A percentile compares a stretch with the other conserved stretches of the same genome.
phyloP scores from a whole-genome alignment of 2,113 vertebrate species.

The Oriolus oriolus region DNA sequence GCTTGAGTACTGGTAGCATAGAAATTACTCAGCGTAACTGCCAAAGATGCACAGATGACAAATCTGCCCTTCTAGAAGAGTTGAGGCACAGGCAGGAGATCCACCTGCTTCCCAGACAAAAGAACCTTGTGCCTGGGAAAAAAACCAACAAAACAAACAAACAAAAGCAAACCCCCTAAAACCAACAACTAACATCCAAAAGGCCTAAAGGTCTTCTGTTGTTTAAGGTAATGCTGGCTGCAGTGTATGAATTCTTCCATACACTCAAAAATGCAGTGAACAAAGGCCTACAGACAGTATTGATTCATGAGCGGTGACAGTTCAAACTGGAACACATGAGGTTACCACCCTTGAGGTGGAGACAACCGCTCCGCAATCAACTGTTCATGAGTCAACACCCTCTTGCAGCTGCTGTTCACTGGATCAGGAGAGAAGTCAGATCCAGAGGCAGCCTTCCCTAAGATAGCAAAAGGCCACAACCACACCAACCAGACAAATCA shows the following conservation, averaged over 20 bases:
- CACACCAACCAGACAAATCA: background rate
- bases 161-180: background rate
- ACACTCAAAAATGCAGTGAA: background rate
- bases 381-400: background rate
- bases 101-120: background rate
- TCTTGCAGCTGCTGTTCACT: background rate
- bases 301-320: background rate
- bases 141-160: background rate
- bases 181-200: background rate
- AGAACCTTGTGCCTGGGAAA: background rate
- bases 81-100: background rate
- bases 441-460: background rate
- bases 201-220: background rate
- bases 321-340: background rate
- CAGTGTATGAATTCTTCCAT: background rate
- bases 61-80: background rate
- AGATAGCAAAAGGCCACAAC: background rate
- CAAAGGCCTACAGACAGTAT: background rate
- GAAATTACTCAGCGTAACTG: background rate
- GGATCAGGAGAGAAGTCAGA: background rate
- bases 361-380: background rate
- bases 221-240: background rate
- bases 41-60: background rate
- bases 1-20: background rate
- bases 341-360: background rate